These are phyloP conservation scores for Cryptosula pallasiana DNA, from an alignment of 2,888 invertebrate species.

Conservation along the genomic window DNA sequence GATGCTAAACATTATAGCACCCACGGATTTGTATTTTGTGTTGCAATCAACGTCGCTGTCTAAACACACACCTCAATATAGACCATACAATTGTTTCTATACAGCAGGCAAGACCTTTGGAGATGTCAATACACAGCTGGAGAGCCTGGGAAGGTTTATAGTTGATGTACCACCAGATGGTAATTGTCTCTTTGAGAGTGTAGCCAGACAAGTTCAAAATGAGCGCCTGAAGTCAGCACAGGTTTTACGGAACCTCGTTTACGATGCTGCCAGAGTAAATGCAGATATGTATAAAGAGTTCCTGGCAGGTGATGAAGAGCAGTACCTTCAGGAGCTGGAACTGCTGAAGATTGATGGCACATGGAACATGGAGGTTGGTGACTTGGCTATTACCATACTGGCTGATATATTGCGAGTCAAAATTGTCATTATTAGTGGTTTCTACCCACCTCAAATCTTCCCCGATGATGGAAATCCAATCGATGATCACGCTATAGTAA, in stretches of 20 bases:
- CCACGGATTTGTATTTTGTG: too few relatives aligned
- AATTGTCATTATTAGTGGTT: background rate
- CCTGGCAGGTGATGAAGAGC: background rate
- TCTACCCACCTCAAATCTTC: background rate
- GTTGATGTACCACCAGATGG: background rate
- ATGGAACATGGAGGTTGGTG: background rate
- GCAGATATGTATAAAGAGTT: background rate
- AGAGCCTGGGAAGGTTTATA: background rate
- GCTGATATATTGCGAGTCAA: background rate
- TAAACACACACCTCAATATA: too few relatives aligned
- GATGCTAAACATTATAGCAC: too few relatives aligned
- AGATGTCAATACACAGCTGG: background rate
- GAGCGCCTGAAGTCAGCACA: background rate
- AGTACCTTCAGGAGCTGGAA: background rate
- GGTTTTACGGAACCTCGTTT: background rate
- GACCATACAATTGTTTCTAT: too few relatives aligned
- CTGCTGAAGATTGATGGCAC: background rate
- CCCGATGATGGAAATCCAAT: background rate
- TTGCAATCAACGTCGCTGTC: too few relatives aligned
- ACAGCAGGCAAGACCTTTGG: background rate
- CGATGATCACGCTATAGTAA: background rate
- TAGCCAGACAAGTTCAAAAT: background rate
- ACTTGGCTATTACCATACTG: background rate
- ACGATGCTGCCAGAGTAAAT: too few relatives aligned
- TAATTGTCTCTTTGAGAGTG: constrained; percentile 1